Conservation (phyloP, 2,888 invertebrate genomes). For the Cinara cedri region DNA sequence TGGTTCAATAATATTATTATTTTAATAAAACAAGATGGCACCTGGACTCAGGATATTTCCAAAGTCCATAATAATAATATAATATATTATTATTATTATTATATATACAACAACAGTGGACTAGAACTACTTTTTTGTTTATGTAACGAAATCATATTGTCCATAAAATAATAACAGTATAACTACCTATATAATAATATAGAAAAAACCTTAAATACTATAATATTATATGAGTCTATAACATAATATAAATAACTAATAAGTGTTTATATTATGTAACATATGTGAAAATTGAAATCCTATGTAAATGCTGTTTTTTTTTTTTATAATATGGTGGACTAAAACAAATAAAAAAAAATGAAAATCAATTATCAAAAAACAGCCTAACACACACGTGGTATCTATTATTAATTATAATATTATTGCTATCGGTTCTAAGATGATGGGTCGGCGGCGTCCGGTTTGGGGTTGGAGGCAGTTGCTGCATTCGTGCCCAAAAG, state of each 20-base stretch:
- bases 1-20: no score
- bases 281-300: no score
- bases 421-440: slow-evolving; percentile 27
- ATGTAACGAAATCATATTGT: background rate
- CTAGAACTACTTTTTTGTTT: slow-evolving; percentile 29
- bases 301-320: background rate
- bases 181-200: background rate
- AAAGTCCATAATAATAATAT: no score
- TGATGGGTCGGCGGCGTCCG: slow-evolving; percentile 24
- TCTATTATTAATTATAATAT: background rate
- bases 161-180: background rate
- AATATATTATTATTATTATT: no score
- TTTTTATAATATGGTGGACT: background rate
- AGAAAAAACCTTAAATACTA: no score
- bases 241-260: no score
- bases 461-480: background rate
- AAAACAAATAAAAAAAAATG: background rate
- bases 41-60: background rate
- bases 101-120: slow-evolving; percentile 31
- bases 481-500: slow-evolving; percentile 56
- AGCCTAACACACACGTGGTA: background rate
- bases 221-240: no score
- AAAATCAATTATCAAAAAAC: background rate
- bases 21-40: background rate
- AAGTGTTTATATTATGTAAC: no score